Conservation (phyloP, 2,113 vertebrate species). For the Hemicordylus capensis region DNA sequence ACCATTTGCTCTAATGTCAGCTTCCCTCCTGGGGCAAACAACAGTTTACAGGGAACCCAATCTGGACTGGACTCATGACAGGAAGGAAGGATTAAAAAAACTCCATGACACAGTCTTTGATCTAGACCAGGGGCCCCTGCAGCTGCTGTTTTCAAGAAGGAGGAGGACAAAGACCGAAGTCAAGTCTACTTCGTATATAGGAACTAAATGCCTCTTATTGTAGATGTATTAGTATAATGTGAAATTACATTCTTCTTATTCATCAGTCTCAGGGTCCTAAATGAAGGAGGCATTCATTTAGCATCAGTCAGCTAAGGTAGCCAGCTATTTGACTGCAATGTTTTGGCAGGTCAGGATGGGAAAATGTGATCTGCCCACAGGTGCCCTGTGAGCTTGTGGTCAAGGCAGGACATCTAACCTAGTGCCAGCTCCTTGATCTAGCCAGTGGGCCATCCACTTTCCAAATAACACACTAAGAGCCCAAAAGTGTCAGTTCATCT, state of each 20-base stretch:
- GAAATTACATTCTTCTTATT: background rate
- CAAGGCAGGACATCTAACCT: background rate
- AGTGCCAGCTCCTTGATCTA: background rate
- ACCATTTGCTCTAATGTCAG: too few species aligned
- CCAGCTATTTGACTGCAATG: background rate
- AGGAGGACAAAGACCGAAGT: too few species aligned
- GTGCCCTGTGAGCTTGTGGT: background rate
- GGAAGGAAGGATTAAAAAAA: too few species aligned
- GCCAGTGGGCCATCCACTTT: background rate
- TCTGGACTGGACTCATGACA: too few species aligned
- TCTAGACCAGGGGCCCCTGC: too few species aligned
- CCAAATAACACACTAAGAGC: background rate
- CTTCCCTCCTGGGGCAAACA: too few species aligned
- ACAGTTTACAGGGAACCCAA: too few species aligned
- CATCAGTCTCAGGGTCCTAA: background rate
- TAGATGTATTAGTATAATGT: too few species aligned
- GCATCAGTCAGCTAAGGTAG: background rate
- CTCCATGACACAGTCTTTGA: too few species aligned
- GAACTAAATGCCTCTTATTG: too few species aligned
- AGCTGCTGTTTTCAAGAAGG: too few species aligned
- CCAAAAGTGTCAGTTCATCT: background rate
- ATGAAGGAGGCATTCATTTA: background rate
- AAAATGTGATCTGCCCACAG: background rate
- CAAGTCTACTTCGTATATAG: too few species aligned
- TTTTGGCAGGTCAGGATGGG: background rate